Evolutionary conservation across 2,888 invertebrate genomes (phyloP), one percentile per base, ranked within the genome.

Genomic region (Tuta absoluta): DNA sequence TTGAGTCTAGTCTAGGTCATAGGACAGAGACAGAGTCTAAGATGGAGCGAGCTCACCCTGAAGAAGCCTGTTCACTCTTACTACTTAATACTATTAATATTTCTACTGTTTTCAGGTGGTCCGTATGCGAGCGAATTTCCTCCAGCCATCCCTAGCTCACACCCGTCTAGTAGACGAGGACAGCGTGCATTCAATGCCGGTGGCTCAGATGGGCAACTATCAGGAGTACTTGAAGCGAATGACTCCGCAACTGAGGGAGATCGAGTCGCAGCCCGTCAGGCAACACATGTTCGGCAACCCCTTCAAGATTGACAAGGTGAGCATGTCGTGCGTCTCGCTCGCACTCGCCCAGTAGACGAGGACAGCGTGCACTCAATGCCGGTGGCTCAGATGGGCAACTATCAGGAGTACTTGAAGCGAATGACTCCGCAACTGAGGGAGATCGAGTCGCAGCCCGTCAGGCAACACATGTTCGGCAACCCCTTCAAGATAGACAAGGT

Each of bases 241-340:
- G 93, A 96, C 98, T 63, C 96, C 97, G 57, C 98, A 98, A 63
- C 91, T 99, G 65, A 92, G 99, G 17, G 98, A 99, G 92, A 96
- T 99, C 59, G 99, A 99, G 88, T 96, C 97, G 45, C 95, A 96
- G 37, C 98, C 99, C 4, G 97, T 98, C 56, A 92, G 99, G 14
- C 98, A 98, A 76, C 99, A 99, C 80, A 99, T 99, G 96, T 99
- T 99, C 84, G 99, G 99, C 64, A 99, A 99, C 92, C 99, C 99
- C 0, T 99, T 99, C 90, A 99, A 99, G 90, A 98, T 99, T 79
- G 99, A 99, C 84, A 99, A 99, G 92, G 95, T 96, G 74, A 8
- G 33, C 33, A 33, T 33, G 33, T 33, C 33, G 33, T 10, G 33
- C 10, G 33, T 17, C 92, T 96, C 53, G 92, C 95, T 24, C 95